Conservation (phyloP, 2,113 vertebrate genomes). For the Corynorhinus townsendii region DNA sequence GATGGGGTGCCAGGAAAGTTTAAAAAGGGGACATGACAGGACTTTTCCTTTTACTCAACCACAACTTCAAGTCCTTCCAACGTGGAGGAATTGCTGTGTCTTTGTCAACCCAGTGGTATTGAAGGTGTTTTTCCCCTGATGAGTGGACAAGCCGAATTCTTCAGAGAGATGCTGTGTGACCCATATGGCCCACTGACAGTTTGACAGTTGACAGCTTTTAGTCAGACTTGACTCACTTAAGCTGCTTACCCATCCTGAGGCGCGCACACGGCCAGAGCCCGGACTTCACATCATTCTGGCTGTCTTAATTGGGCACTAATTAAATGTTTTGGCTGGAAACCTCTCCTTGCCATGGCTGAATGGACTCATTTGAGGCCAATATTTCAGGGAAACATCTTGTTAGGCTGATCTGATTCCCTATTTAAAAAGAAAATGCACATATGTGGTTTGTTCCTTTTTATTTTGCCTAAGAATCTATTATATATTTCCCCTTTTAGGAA, state of each 20-base stretch:
- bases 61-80: constrained; percentile 18
- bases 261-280: constrained; percentile 56
- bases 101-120: constrained; percentile 54
- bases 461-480: constrained; percentile 23
- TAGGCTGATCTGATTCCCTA: constrained; percentile 69
- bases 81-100: constrained; percentile 31
- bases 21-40: constrained; percentile 8
- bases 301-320: constrained; percentile 78
- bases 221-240: constrained; percentile 73
- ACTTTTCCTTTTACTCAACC: neutral
- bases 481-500: neutral
- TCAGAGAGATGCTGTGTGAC: constrained; percentile 70
- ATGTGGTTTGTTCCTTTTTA: constrained; percentile 54
- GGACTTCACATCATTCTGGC: constrained; percentile 71
- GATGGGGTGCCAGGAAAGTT: constrained; percentile 32
- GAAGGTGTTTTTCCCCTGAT: constrained; percentile 54
- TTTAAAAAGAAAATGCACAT: constrained; percentile 65
- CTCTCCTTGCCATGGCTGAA: constrained; percentile 75
- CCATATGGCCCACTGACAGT: constrained; percentile 72
- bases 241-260: constrained; percentile 75
- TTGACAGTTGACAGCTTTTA: constrained; percentile 78
- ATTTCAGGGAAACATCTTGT: constrained; percentile 77
- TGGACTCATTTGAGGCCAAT: constrained; percentile 74
- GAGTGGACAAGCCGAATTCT: constrained; percentile 67
- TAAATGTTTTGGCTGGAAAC: constrained; percentile 79